phyloP scores from a whole-genome alignment of 2,888 invertebrate genomes.

The Andrena praecox region DNA sequence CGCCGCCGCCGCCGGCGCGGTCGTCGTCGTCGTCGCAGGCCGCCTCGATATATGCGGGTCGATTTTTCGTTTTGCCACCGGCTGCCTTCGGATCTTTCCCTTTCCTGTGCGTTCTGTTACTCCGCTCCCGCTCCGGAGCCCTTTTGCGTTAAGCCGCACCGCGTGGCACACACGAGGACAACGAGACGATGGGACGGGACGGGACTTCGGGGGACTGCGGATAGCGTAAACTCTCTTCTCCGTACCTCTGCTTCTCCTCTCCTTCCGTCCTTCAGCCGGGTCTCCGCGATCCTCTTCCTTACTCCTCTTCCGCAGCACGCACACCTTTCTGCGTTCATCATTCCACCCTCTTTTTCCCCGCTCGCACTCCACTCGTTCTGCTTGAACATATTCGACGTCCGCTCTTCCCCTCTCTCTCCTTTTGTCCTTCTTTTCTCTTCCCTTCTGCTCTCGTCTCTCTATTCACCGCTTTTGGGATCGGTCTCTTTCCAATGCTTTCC shows the following conservation, averaged over 20 bases:
- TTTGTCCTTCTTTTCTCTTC: constrained; percentile 33
- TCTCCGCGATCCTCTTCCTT: constrained; percentile 38
- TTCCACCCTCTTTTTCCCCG: constrained; percentile 59
- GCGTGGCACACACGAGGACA: constrained; percentile 79
- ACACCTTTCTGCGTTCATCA: constrained; percentile 66
- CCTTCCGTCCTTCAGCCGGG: constrained; percentile 2
- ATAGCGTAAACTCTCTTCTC: constrained; percentile 77
- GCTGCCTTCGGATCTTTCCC: constrained; percentile 79
- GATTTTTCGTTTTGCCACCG: constrained; percentile 81
- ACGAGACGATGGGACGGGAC: constrained; percentile 69
- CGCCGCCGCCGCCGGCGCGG: constrained; percentile 62
- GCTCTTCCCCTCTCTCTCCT: constrained; percentile 43
- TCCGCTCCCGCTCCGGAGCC: constrained; percentile 67
- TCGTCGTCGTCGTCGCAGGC: constrained; percentile 73
- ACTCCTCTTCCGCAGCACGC: constrained; percentile 58
- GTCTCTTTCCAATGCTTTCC: constrained; percentile 51
- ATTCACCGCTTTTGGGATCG: constrained; percentile 32
- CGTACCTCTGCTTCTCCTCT: constrained; percentile 40
- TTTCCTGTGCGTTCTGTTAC: constrained; percentile 75
- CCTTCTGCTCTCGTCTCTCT: constrained; percentile 18
- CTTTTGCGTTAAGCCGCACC: constrained; percentile 83
- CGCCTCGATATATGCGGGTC: constrained; percentile 80
- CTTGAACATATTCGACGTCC: constrained; percentile 49
- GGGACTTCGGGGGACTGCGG: constrained; percentile 68
- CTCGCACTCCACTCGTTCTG: constrained; percentile 30